Conservation (phyloP, 2,888 invertebrate genomes). For the Metallyticus violacea region DNA sequence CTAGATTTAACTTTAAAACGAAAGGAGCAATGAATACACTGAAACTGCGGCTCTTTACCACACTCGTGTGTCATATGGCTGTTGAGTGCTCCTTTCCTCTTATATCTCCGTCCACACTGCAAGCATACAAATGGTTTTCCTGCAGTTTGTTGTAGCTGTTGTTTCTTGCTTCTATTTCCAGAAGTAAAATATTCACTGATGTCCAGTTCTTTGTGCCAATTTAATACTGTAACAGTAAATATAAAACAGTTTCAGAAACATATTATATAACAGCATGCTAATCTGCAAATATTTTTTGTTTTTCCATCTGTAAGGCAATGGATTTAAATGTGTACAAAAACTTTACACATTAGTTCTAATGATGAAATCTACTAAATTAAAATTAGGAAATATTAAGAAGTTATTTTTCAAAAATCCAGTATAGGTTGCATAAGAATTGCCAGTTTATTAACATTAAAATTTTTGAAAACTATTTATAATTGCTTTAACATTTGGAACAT, state of each 20-base stretch:
- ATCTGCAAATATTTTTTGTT: too few relatives aligned
- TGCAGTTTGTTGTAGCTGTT: neutral
- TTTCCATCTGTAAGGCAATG: too few relatives aligned
- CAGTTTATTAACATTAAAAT: too few relatives aligned
- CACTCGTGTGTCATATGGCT: conserved; percentile 33
- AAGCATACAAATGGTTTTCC: conserved; percentile 16
- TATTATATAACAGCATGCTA: too few relatives aligned
- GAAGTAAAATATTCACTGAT: neutral
- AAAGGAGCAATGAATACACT: conserved; percentile 43
- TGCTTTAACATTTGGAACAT: too few relatives aligned
- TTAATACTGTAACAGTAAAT: neutral
- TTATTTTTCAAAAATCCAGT: too few relatives aligned
- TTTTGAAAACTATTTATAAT: too few relatives aligned
- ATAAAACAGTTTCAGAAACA: neutral
- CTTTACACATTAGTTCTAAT: too few relatives aligned
- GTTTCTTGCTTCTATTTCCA: neutral
- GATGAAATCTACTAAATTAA: too few relatives aligned
- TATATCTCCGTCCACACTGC: conserved; percentile 27
- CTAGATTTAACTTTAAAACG: conserved; percentile 42
- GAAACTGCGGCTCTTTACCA: conserved; percentile 41
- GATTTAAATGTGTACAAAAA: too few relatives aligned
- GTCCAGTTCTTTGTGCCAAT: neutral
- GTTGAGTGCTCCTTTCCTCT: conserved; percentile 20
- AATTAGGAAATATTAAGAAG: too few relatives aligned
- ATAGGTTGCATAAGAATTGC: too few relatives aligned